Evolutionary conservation across 2,888 invertebrate species (phyloP).

Genomic region (Gandaritis pyraliata): DNA sequence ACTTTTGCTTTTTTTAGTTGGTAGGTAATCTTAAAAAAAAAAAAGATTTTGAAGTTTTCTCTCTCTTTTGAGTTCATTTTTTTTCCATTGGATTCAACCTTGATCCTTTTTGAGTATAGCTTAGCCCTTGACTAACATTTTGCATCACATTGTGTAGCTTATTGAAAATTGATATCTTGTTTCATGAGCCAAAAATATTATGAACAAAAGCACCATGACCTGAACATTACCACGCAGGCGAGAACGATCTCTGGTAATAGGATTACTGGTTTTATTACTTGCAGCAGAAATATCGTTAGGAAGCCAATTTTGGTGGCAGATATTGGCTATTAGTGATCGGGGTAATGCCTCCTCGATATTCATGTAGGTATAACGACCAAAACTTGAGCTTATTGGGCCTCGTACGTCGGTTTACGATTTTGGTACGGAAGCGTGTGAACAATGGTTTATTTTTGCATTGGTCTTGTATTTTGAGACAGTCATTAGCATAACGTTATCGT

Average conservation of each 20-base stretch:
- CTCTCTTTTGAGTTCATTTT: too few relatives aligned
- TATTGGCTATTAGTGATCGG: slow-evolving; percentile 81
- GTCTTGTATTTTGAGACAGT: background rate
- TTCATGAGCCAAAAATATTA: background rate
- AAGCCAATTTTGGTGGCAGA: slow-evolving; percentile 81
- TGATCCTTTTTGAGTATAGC: too few relatives aligned
- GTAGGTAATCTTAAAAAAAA: too few relatives aligned
- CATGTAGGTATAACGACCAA: slow-evolving; percentile 63
- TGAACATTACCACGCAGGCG: slow-evolving; percentile 59
- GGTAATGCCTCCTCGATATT: slow-evolving; percentile 76
- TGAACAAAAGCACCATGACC: slow-evolving; percentile 37
- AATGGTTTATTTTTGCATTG: slow-evolving; percentile 9
- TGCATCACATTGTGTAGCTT: too few relatives aligned
- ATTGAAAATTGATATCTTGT: too few relatives aligned
- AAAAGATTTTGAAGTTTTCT: too few relatives aligned
- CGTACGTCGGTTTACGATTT: slow-evolving; percentile 45
- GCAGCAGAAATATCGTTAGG: slow-evolving; percentile 81
- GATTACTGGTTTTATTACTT: slow-evolving; percentile 80
- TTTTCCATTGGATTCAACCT: too few relatives aligned
- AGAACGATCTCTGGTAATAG: slow-evolving; percentile 72
- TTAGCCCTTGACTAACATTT: too few relatives aligned
- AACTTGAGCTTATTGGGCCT: slow-evolving; percentile 67
- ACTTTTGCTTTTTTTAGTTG: too few relatives aligned
- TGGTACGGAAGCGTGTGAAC: slow-evolving; percentile 24
- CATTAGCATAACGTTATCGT: background rate